A percentile compares a stretch with the other conserved stretches of the same genome.
Conservation (phyloP, 35 echinoderm and acorn worm species). For the Lytechinus variegatus region DNA sequence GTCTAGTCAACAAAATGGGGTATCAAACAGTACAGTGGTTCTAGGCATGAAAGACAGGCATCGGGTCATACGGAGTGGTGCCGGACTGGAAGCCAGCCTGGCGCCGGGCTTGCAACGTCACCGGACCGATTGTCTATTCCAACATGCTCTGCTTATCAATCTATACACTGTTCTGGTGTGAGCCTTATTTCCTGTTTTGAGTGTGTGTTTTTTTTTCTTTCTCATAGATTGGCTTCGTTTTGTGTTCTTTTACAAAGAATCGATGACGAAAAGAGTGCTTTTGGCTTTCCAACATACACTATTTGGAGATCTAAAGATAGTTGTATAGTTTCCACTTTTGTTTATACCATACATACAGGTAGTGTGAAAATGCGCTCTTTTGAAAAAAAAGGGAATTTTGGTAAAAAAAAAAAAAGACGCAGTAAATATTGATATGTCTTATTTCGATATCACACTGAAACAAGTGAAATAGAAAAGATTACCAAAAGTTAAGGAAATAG, state of each 20-base stretch:
- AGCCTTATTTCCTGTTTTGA: neutral
- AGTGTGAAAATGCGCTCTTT: neutral
- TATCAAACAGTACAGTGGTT: neutral
- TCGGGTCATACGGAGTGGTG: neutral
- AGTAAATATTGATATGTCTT: no score
- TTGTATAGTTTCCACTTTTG: neutral
- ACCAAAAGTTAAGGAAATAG: no score
- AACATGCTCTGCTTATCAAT: neutral
- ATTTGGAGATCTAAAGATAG: neutral
- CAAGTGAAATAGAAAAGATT: neutral
- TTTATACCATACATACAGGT: neutral
- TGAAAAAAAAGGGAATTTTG: no score
- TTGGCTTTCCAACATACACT: neutral
- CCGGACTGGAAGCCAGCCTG: neutral
- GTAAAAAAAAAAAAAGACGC: no score
- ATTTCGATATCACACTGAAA: neutral
- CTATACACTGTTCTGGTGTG: neutral
- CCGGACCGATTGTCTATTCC: neutral
- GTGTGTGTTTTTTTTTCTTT: neutral
- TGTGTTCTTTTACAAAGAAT: neutral
- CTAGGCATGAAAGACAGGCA: no score
- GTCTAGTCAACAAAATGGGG: neutral
- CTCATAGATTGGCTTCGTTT: neutral
- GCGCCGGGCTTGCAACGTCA: neutral
- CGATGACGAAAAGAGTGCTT: neutral